Base-by-base conservation (phyloP, 2,113 vertebrate genomes). In the Taurulus bubalis region DNA sequence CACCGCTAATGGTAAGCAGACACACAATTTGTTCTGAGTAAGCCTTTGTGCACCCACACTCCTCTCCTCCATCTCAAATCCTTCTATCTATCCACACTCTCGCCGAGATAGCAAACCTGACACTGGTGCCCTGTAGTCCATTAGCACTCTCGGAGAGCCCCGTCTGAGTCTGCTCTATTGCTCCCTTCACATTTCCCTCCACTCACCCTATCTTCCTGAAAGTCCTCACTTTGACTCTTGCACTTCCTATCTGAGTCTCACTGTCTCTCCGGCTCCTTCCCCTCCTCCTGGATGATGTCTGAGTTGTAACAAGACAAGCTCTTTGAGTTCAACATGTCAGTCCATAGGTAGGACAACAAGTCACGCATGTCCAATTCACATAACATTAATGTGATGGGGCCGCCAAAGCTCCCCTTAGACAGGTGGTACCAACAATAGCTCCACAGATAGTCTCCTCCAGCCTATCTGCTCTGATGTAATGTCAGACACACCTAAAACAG, bases 101-200 rank as follows among this genome's bases (percentile, higher is more conserved):
- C 71, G 79, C 75, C 55, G 66, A 85, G 86, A 91, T 84, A 91
- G 88, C 90, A 85, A 92, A 90, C 85, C 90, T 93, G 93, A 94
- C 91, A 93, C 92, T 81, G 91, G 90, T 92, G 93, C 90, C 92
- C 91, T 80, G 77, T 4, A 88, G 85, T 93, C 92, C 91, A 93
- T 94, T 94, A 93, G 83, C 75, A 68, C 83, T 84, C 71, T 77
- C 74, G 66, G 79, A 71, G 79, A 82, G 85, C 80, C 68, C 67
- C 10, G 62, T 77, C 76, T 58, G 65, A 79, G 55, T 75, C 79
- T 84, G 87, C 68, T 75, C 82, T 74, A 6, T 68, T 76, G 81
- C 86, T 86, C 83, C 82, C 75, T 82, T 88, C 78, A 79, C 83
- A 83, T 90, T 90, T 85, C 84, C 88, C 81, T 89, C 83, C 84